These are phyloP conservation scores for Hofmannophila pseudospretella DNA, from an alignment of 2,888 invertebrate species.

Conservation along the genomic window DNA sequence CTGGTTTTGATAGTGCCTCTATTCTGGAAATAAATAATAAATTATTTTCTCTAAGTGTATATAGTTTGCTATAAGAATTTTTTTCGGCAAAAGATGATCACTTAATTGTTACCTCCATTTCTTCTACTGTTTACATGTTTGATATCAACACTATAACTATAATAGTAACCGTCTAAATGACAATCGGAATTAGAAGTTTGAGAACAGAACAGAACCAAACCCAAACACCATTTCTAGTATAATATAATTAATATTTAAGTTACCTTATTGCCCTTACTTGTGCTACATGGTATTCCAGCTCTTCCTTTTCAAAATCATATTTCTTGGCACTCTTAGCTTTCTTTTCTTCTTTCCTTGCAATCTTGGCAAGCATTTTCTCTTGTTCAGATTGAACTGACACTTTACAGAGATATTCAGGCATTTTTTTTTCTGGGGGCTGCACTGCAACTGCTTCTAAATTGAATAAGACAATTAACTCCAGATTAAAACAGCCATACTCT, in stretches of 20 bases:
- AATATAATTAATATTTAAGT: background rate
- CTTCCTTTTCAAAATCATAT: conserved; percentile 66
- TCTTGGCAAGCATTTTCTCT: conserved; percentile 87
- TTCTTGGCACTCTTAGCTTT: conserved; percentile 76
- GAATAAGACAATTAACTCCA: too few relatives aligned
- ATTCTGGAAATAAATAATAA: conserved; percentile 47
- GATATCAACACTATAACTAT: too few relatives aligned
- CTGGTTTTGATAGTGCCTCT: conserved; percentile 65
- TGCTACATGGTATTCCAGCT: conserved; percentile 53
- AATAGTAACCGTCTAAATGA: too few relatives aligned
- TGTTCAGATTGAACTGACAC: conserved; percentile 90
- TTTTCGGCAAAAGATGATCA: too few relatives aligned
- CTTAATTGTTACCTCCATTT: too few relatives aligned
- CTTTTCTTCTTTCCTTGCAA: conserved; percentile 90
- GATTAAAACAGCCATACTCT: too few relatives aligned
- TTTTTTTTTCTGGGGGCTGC: conserved; percentile 59
- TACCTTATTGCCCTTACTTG: conserved; percentile 76
- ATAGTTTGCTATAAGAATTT: too few relatives aligned
- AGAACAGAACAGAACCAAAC: too few relatives aligned
- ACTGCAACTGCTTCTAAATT: conserved; percentile 41
- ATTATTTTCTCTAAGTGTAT: too few relatives aligned
- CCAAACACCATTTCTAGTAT: too few relatives aligned
- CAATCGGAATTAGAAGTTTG: too few relatives aligned
- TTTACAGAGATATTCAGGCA: conserved; percentile 86
- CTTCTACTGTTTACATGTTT: too few relatives aligned